Conservation (phyloP, 2,113 vertebrate genomes). For the Ailurus styani region DNA sequence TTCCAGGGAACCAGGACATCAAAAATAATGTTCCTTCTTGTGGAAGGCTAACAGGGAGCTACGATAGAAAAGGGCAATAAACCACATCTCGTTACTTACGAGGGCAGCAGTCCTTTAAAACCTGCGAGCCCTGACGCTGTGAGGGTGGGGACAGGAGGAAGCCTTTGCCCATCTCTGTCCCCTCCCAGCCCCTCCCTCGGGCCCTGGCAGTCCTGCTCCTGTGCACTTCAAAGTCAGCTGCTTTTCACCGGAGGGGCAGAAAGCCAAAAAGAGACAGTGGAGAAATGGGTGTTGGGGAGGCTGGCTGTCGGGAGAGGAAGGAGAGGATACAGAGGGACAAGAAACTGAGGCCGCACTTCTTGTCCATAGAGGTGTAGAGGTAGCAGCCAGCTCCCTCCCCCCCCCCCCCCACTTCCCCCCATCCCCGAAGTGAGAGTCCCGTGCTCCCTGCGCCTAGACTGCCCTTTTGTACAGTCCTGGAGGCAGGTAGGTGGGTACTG, state of each 20-base stretch:
- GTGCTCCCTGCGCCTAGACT: not conserved
- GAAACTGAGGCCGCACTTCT: too few relatives aligned
- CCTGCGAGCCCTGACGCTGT: not conserved
- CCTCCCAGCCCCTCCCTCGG: not conserved
- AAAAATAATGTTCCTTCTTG: slow-evolving; percentile 22
- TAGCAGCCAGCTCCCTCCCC: not conserved
- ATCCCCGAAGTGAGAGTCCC: not conserved
- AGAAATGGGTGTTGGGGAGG: not conserved
- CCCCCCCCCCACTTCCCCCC: not conserved
- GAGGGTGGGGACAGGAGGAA: not conserved
- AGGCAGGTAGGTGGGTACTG: not conserved
- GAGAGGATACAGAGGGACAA: not conserved
- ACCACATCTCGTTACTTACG: not conserved
- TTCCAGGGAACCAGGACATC: not conserved
- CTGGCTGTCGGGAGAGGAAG: not conserved
- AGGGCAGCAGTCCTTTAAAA: not conserved
- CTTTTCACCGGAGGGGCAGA: not conserved
- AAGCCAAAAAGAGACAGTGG: not conserved
- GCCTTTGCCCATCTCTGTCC: not conserved
- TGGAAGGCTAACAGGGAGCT: slow-evolving; percentile 31
- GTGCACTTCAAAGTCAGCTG: not conserved
- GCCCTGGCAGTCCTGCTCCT: not conserved
- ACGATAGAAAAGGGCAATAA: not conserved
- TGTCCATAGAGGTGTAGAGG: not conserved
- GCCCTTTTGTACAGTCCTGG: not conserved